phyloP scores from a whole-genome alignment of 2,113 vertebrate genomes.

The Pagrus major region DNA sequence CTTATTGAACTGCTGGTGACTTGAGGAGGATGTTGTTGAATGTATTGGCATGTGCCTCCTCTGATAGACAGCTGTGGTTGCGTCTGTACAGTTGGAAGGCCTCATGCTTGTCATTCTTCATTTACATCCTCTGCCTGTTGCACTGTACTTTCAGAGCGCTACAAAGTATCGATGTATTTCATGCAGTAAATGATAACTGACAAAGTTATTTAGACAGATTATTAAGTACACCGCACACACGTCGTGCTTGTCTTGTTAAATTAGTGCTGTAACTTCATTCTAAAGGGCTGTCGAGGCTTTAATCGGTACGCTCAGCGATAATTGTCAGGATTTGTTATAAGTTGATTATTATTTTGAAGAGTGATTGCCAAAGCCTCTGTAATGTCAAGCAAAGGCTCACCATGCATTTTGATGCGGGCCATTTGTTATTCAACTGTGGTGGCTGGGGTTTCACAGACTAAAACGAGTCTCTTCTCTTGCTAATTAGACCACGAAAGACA shows the following conservation, averaged over 20 bases:
- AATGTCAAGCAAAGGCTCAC: conserved; percentile 37
- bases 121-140: conserved; percentile 30
- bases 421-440: conserved; percentile 62
- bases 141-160: not conserved
- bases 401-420: conserved; percentile 59
- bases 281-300: conserved; percentile 30
- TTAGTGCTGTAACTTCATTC: conserved; percentile 17
- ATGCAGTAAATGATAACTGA: conserved; percentile 25
- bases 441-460: conserved; percentile 42
- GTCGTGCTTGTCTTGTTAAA: conserved; percentile 39
- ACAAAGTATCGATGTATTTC: not conserved
- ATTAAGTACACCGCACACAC: not conserved
- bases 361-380: conserved; percentile 40
- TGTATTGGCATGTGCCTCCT: conserved; percentile 40
- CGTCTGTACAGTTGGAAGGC: conserved; percentile 16
- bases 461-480: conserved; percentile 43
- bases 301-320: conserved; percentile 39
- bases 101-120: conserved; percentile 35
- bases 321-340: conserved; percentile 48
- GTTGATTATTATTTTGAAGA: conserved; percentile 60
- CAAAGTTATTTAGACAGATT: conserved; percentile 36
- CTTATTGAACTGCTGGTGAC: conserved; percentile 22
- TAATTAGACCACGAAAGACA: conserved; percentile 77
- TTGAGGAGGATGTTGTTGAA: conserved; percentile 21
- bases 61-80: conserved; percentile 10